phyloP scores from a whole-genome alignment of 2,888 invertebrate species.

The Hoplodrina ambigua region DNA sequence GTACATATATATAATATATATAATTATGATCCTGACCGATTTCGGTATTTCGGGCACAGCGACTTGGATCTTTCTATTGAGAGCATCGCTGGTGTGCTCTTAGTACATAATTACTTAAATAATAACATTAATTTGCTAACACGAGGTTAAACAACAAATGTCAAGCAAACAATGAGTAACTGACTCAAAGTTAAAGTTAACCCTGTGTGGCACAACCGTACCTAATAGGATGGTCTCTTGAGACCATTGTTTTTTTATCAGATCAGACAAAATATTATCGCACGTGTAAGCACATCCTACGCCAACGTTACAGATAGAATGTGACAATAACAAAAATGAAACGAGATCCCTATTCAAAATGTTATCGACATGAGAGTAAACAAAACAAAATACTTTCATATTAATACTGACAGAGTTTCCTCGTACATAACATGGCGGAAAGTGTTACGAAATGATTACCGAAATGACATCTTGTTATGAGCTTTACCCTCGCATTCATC shows the following conservation, averaged over 20 bases:
- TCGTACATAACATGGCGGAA: conserved; percentile 10
- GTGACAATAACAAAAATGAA: not conserved
- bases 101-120: too few relatives aligned
- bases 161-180: too few relatives aligned
- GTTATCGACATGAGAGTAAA: conserved; percentile 7
- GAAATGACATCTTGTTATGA: conserved; percentile 37
- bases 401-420: conserved; percentile 17
- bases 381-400: conserved; percentile 21
- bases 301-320: not conserved
- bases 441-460: conserved; percentile 34
- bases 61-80: too few relatives aligned
- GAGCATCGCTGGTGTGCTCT: too few relatives aligned
- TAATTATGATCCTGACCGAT: too few relatives aligned
- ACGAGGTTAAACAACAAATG: too few relatives aligned
- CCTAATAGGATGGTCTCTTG: too few relatives aligned
- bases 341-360: not conserved
- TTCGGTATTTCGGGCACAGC: too few relatives aligned
- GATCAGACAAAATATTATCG: not conserved
- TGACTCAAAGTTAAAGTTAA: too few relatives aligned
- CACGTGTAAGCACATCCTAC: not conserved
- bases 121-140: too few relatives aligned
- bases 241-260: not conserved
- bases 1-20: too few relatives aligned
- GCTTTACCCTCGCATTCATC: conserved; percentile 15
- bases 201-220: too few relatives aligned